Conservation (phyloP, 2,113 vertebrate species). For the Siniperca chuatsi region DNA sequence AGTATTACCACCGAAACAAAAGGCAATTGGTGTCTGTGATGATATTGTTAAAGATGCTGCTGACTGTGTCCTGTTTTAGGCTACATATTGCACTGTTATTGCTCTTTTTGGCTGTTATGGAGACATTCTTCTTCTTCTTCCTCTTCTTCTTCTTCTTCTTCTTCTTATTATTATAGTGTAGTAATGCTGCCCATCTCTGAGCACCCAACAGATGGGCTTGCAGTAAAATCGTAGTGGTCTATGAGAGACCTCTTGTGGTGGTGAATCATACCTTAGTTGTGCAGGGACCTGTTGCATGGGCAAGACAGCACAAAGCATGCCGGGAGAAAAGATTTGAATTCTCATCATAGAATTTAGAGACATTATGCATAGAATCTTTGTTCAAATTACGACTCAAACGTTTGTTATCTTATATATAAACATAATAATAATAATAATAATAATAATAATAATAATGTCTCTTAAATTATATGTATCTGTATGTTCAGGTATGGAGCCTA, state of each 20-base stretch:
- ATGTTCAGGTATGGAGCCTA: neutral
- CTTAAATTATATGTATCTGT: neutral
- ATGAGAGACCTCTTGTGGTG: conserved; percentile 56
- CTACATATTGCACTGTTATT: too few relatives aligned
- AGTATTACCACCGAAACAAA: neutral
- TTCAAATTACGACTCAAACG: neutral
- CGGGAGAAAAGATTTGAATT: conserved; percentile 49
- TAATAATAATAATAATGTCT: neutral
- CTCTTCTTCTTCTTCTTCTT: neutral
- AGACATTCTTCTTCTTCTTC: neutral
- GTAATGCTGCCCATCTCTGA: neutral
- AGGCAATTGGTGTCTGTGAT: neutral
- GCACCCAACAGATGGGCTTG: neutral
- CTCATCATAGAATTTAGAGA: conserved; percentile 7
- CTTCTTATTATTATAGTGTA: neutral
- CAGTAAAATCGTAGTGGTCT: neutral
- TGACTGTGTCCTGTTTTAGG: neutral
- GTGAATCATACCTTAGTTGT: neutral
- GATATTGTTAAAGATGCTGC: neutral
- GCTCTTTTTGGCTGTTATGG: neutral
- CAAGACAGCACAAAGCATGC: conserved; percentile 43
- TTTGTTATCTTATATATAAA: neutral
- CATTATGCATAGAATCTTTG: neutral
- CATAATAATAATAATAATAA: neutral
- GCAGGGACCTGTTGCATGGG: neutral